Evolutionary conservation across 2,888 invertebrate species (phyloP).

Genomic region (Rosalia funebris): DNA sequence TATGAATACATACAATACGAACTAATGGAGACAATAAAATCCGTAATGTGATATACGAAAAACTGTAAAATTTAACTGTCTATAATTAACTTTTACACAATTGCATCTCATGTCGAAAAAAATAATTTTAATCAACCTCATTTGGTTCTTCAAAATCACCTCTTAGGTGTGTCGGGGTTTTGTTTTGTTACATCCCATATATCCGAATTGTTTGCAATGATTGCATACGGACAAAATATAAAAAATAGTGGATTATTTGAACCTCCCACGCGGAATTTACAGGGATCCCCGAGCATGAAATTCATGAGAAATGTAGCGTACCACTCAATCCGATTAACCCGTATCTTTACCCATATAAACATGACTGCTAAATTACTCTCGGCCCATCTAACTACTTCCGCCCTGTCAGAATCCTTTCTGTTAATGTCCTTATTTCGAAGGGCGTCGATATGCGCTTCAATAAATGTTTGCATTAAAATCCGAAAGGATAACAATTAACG

Average conservation of each 20-base stretch:
- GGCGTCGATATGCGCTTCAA: slow-evolving; percentile 23
- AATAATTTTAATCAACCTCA: no score
- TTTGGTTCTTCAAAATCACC: no score
- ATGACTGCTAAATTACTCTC: slow-evolving; percentile 46
- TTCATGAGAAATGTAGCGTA: slow-evolving; percentile 27
- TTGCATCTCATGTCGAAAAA: no score
- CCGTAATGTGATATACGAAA: no score
- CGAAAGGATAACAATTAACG: slow-evolving; percentile 42
- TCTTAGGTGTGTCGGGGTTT: no score
- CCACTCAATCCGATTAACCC: slow-evolving; percentile 42
- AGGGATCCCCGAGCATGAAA: slow-evolving; percentile 8
- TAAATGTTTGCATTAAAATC: slow-evolving; percentile 43
- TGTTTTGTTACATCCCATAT: no score
- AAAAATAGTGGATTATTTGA: background rate
- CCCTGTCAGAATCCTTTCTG: slow-evolving; percentile 40
- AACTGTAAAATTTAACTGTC: no score
- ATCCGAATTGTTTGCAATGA: no score
- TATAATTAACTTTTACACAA: no score
- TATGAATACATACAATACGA: no score
- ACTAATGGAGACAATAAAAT: no score
- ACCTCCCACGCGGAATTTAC: background rate
- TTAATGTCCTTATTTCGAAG: slow-evolving; percentile 38
- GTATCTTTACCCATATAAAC: slow-evolving; percentile 44
- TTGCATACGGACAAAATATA: background rate
- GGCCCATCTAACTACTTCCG: slow-evolving; percentile 47